These are phyloP conservation scores for Ecdyonurus torrentis DNA, from an alignment of 2,888 invertebrate species.

Conservation along the genomic window DNA sequence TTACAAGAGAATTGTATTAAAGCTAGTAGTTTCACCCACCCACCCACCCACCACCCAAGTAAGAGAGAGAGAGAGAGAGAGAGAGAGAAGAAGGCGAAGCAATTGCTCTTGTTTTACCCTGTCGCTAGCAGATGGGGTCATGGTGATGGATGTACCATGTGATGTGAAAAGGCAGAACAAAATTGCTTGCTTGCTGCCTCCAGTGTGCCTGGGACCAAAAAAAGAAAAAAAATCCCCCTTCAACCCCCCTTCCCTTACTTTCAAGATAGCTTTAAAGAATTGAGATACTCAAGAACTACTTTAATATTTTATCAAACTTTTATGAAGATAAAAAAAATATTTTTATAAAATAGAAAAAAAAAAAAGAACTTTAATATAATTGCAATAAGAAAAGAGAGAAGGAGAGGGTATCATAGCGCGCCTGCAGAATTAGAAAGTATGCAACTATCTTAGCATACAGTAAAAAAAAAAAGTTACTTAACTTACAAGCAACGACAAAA, in stretches of 20 bases:
- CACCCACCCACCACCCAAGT: no score
- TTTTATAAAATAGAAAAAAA: neutral
- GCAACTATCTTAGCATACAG: neutral
- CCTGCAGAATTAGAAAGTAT: neutral
- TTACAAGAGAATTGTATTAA: neutral
- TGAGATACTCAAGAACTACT: neutral
- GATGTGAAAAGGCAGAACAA: slow-evolving; percentile 2
- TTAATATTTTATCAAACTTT: neutral
- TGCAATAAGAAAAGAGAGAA: no score
- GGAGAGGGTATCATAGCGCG: no score
- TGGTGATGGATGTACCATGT: slow-evolving; percentile 2
- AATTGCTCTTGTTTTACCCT: slow-evolving; percentile 1
- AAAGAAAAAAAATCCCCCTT: no score
- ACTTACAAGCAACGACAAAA: no score
- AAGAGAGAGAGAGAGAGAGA: no score
- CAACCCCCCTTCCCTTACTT: neutral
- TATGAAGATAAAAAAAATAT: neutral
- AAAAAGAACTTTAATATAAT: neutral
- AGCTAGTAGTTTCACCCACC: no score
- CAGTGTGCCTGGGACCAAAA: neutral
- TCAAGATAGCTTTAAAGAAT: neutral
- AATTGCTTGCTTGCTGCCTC: neutral
- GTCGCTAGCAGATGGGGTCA: slow-evolving; percentile 4
- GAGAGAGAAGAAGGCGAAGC: no score
- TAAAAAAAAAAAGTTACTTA: neutral